Percentiles rank a stretch among this genome's conserved stretches.
These are phyloP conservation scores for Coecobrya sp. DNA, from an alignment of 2,888 invertebrate species.

Conservation along the genomic window DNA sequence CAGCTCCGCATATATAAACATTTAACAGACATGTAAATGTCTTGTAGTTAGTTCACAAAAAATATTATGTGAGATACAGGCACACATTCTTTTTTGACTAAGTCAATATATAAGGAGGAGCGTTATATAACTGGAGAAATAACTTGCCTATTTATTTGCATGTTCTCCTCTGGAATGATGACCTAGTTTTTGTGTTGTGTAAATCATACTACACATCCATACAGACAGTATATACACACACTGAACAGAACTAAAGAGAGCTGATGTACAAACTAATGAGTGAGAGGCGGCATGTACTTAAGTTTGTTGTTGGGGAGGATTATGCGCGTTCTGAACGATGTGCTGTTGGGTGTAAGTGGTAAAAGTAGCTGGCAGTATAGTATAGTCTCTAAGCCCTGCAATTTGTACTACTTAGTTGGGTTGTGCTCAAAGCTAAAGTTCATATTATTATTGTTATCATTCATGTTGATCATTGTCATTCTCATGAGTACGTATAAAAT, in stretches of 20 bases:
- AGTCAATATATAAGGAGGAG: too few species aligned
- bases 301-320: slow-evolving; percentile 33
- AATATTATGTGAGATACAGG: slow-evolving; percentile 5
- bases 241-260: not conserved
- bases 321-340: slow-evolving; percentile 19
- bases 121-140: not conserved
- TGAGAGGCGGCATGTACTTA: slow-evolving; percentile 8
- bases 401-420: slow-evolving; percentile 28
- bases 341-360: not conserved
- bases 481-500: not conserved
- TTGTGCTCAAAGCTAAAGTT: slow-evolving; percentile 41
- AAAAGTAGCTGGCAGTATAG: not conserved
- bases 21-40: slow-evolving; percentile 30
- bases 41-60: slow-evolving; percentile 41
- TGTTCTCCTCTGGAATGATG: not conserved
- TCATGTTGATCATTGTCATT: slow-evolving; percentile 44
- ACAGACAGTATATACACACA: too few species aligned
- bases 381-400: slow-evolving; percentile 3
- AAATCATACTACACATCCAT: slow-evolving; percentile 2
- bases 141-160: not conserved
- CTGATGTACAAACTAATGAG: slow-evolving; percentile 27
- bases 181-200: slow-evolving; percentile 20
- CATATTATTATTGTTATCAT: slow-evolving; percentile 44
- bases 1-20: slow-evolving; percentile 16
- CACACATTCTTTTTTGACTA: not conserved